These are phyloP conservation scores for Colius striatus DNA, from an alignment of 2,113 vertebrate genomes.

Conservation along the genomic window DNA sequence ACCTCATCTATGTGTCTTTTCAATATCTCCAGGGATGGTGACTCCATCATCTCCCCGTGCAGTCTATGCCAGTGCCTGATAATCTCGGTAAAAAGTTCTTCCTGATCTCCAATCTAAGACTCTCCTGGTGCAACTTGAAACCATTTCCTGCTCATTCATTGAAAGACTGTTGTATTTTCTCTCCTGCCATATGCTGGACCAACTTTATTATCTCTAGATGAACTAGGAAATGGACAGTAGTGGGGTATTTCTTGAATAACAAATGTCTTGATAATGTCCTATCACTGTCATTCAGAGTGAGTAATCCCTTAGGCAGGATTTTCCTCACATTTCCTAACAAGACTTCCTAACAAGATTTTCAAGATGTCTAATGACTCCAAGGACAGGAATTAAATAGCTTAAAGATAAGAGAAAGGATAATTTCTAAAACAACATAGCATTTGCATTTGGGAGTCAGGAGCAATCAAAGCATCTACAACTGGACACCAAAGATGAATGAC, in stretches of 20 bases:
- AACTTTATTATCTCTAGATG: not conserved
- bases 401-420: not conserved
- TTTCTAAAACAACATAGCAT: not conserved
- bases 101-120: too few relatives aligned
- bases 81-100: too few relatives aligned
- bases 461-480: not conserved
- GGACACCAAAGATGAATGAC: not conserved
- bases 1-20: too few relatives aligned
- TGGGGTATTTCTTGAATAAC: not conserved
- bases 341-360: not conserved
- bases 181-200: not conserved
- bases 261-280: not conserved
- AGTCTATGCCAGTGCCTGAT: too few relatives aligned
- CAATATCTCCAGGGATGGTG: too few relatives aligned
- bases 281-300: not conserved
- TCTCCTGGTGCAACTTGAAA: too few relatives aligned
- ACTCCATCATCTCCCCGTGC: too few relatives aligned
- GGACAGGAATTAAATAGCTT: not conserved
- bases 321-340: not conserved
- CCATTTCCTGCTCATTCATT: too few relatives aligned
- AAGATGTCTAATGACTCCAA: not conserved
- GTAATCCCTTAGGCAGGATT: not conserved
- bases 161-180: not conserved
- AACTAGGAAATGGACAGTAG: not conserved
- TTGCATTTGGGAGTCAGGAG: not conserved